These are phyloP conservation scores for Acleris emargana DNA, from an alignment of 2,888 invertebrate species.

Conservation along the genomic window DNA sequence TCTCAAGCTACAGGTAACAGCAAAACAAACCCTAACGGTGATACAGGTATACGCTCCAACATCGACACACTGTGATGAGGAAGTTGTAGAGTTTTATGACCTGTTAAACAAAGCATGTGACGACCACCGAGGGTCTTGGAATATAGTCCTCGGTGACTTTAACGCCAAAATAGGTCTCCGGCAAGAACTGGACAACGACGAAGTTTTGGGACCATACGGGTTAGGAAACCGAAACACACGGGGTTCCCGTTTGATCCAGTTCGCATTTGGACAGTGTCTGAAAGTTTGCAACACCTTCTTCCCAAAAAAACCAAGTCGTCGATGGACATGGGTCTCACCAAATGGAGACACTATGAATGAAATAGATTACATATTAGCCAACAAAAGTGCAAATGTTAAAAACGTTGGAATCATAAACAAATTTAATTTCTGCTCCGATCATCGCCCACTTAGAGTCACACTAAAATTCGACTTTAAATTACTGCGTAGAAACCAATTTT, in stretches of 20 bases:
- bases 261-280: neutral
- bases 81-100: neutral
- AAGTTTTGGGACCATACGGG: neutral
- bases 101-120: neutral
- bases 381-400: neutral
- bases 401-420: neutral
- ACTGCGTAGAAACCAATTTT: neutral
- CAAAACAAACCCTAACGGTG: neutral
- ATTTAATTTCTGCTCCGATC: neutral
- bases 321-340: slow-evolving; percentile 1
- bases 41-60: neutral
- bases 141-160: neutral
- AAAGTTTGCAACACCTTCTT: neutral
- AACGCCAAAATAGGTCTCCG: neutral
- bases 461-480: neutral
- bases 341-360: neutral
- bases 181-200: neutral
- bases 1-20: neutral
- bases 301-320: neutral
- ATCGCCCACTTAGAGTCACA: neutral
- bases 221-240: neutral
- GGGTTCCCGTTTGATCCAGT: slow-evolving; percentile 1
- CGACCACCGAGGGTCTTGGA: neutral
- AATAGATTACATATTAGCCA: neutral
- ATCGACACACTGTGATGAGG: neutral